A percentile compares a stretch with the other conserved stretches of the same genome.
Conservation (phyloP, 2,113 vertebrate species). For the Oceanodroma tethys region DNA sequence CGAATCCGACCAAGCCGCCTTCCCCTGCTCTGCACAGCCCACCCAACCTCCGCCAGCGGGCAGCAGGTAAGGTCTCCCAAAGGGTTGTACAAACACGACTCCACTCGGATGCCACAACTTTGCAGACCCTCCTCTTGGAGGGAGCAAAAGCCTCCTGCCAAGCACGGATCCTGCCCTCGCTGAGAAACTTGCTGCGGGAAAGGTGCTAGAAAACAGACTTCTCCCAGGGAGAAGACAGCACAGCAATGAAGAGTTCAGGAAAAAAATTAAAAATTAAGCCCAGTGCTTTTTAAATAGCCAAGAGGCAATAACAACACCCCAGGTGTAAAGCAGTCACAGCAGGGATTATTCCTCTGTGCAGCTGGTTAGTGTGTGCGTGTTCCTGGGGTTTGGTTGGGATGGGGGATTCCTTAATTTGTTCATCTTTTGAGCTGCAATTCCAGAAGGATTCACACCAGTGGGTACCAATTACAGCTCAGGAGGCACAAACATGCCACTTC, state of each 20-base stretch:
- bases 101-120: rapidly evolving
- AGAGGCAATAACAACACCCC: background rate
- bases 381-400: background rate
- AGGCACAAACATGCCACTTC: background rate
- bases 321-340: background rate
- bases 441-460: background rate
- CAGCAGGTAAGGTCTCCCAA: background rate
- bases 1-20: rapidly evolving
- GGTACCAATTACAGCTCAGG: background rate
- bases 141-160: background rate
- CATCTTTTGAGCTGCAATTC: background rate
- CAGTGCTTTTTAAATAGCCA: background rate
- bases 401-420: background rate
- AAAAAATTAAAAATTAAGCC: background rate
- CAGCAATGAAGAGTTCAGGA: background rate
- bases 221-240: background rate
- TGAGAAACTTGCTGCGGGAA: background rate
- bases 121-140: background rate
- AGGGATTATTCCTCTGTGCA: background rate
- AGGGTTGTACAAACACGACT: background rate
- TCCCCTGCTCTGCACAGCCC: background rate
- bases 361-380: background rate
- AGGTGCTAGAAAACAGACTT: background rate
- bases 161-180: background rate
- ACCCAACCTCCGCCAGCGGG: background rate